phyloP scores from a whole-genome alignment of 2,888 invertebrate species.

The Patella caerulea region DNA sequence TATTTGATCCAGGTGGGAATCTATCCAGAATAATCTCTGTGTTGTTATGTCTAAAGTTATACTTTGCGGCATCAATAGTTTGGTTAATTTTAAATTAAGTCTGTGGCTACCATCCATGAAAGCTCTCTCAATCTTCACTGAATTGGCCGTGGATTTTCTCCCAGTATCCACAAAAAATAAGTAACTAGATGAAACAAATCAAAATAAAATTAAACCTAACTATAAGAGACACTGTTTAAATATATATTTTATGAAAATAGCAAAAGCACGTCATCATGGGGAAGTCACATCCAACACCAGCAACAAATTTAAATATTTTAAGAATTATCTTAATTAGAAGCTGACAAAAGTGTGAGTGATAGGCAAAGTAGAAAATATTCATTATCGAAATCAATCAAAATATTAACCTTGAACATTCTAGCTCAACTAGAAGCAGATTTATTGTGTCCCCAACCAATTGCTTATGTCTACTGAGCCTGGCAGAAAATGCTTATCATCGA shows the following conservation, averaged over 20 bases:
- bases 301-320: not conserved
- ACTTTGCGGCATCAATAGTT: constrained; percentile 93
- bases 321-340: no score
- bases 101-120: constrained; percentile 81
- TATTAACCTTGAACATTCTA: no score
- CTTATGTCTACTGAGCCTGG: no score
- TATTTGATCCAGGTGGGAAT: constrained; percentile 93
- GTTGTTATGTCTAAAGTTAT: constrained; percentile 92
- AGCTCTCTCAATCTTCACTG: constrained; percentile 83
- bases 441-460: no score
- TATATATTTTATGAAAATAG: not conserved
- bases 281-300: not conserved
- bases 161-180: constrained; percentile 77
- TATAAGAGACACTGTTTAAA: not conserved
- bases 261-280: not conserved
- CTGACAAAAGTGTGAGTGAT: no score
- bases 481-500: no score
- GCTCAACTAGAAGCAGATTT: no score
- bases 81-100: constrained; percentile 88
- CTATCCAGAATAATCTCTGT: constrained; percentile 95
- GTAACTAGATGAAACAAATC: constrained; percentile 70
- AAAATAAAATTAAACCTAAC: not conserved
- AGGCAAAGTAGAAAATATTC: no score
- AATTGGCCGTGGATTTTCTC: constrained; percentile 73
- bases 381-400: no score